Base-by-base conservation (phyloP, 2,113 vertebrate species). In the Elephas maximus region DNA sequence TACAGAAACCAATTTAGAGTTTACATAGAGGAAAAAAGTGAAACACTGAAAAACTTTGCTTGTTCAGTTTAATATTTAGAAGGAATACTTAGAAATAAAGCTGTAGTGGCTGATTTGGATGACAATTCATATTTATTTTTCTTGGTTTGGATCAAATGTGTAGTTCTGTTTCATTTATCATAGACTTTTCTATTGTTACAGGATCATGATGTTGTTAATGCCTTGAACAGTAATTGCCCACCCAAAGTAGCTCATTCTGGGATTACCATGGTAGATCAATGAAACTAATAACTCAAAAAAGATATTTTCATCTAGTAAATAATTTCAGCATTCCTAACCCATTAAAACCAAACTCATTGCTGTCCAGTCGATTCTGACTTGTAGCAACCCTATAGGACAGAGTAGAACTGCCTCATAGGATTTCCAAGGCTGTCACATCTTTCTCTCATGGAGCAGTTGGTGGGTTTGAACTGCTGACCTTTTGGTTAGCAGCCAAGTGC, bases 1-100 rank as follows among this genome's bases (percentile, higher is more conserved):
- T 93, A 67, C 8, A 93, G 83, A 87, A 97, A 92, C 23, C 74
- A 90, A 24, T 92, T 95, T n/a, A 48, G 9, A 3, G 30, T 65
- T 92, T 88, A 73, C 44, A 88, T 44, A 90, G 48, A 48, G 48
- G 10, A 53, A 77, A 63, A 78, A 33, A 28, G 9, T 6, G 21
- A 60, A 92, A 37, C 21, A 73, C 3, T 44, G 48, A 63, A 78
- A 69, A 30, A 18, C 0, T 4, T 37, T 37, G 37, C 71, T 93
- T 78, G 45, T 26, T 88, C 65, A 67, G 14, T 28, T 92, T 96
- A 53, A 69, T 87, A 24, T 78, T 57, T 77, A 91, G 41, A 80
- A 5, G 51, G 73, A 79, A 92, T 51, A 63, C 5, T 89, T 74
- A 84, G 41, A 14, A 77, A 74, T 65, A 24, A 79, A 88, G 6